Percentiles rank a stretch among this genome's conserved stretches.
phyloP scores from a whole-genome alignment of 2,888 invertebrate genomes.

The Andrena praecox region DNA sequence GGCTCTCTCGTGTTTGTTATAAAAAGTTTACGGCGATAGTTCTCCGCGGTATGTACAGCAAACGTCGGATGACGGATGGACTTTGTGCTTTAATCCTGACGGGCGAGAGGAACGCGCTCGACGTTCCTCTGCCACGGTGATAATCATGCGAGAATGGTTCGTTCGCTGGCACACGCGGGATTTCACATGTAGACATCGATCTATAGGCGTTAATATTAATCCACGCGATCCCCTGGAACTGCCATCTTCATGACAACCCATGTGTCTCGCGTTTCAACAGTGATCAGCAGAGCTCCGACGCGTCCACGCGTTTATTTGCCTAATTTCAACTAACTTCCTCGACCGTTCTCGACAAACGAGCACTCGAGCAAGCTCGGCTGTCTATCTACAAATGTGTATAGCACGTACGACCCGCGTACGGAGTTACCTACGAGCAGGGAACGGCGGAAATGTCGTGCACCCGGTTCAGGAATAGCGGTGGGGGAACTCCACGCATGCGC shows the following conservation, averaged over 20 bases:
- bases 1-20: constrained; percentile 26
- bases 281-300: not conserved
- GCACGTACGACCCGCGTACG: constrained; percentile 63
- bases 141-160: constrained; percentile 8
- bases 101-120: not conserved
- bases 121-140: not conserved
- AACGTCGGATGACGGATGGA: constrained; percentile 50
- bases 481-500: too few species aligned
- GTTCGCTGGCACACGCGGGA: not conserved
- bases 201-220: constrained; percentile 46
- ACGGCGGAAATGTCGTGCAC: too few species aligned
- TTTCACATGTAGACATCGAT: constrained; percentile 53
- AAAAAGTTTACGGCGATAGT: constrained; percentile 35
- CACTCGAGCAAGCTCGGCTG: constrained; percentile 24
- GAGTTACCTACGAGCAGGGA: constrained; percentile 54
- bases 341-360: constrained; percentile 2
- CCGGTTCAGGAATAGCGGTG: too few species aligned
- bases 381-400: constrained; percentile 46
- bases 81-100: constrained; percentile 10
- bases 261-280: not conserved
- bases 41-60: constrained; percentile 37
- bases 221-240: constrained; percentile 12
- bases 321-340: constrained; percentile 27
- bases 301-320: not conserved
- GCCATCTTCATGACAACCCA: not conserved